Conservation (phyloP, 2,888 invertebrate species). For the Psylliodes chrysocephalus region DNA sequence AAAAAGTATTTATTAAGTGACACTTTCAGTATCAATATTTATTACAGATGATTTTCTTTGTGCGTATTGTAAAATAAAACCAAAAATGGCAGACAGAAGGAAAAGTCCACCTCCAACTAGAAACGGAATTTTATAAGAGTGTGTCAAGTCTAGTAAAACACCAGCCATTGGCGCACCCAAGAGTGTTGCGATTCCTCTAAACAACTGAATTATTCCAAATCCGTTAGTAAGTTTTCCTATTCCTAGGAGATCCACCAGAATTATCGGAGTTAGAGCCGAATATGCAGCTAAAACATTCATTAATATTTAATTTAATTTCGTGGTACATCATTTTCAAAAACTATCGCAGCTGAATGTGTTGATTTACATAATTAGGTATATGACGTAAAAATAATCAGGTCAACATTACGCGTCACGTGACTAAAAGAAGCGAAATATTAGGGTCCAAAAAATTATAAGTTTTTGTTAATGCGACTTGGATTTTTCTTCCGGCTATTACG, state of each 20-base stretch:
- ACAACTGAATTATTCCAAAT: conserved; percentile 94
- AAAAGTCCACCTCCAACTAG: conserved; percentile 92
- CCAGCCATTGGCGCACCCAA: conserved; percentile 87
- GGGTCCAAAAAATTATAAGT: too few relatives aligned
- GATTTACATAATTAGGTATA: too few relatives aligned
- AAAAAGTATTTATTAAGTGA: too few relatives aligned
- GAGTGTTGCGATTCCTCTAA: conserved; percentile 93
- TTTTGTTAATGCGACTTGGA: too few relatives aligned
- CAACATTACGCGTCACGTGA: neutral
- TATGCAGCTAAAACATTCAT: conserved; percentile 82
- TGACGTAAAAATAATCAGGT: neutral
- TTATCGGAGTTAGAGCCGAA: conserved; percentile 97
- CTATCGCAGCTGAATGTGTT: too few relatives aligned
- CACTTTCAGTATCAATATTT: neutral
- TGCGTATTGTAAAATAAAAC: neutral
- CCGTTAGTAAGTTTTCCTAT: conserved; percentile 96
- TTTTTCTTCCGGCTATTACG: too few relatives aligned
- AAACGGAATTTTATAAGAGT: conserved; percentile 88
- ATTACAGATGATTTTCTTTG: conserved; percentile 68
- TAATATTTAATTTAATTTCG: too few relatives aligned
- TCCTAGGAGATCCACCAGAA: conserved; percentile 94
- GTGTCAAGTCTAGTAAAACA: conserved; percentile 85
- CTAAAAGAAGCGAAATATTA: neutral
- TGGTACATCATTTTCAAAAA: too few relatives aligned
- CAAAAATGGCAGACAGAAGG: conserved; percentile 75